A percentile compares a stretch with the other conserved stretches of the same genome.
Evolutionary conservation across 2,888 invertebrate genomes (phyloP).

Genomic region (Ophion costatus): DNA sequence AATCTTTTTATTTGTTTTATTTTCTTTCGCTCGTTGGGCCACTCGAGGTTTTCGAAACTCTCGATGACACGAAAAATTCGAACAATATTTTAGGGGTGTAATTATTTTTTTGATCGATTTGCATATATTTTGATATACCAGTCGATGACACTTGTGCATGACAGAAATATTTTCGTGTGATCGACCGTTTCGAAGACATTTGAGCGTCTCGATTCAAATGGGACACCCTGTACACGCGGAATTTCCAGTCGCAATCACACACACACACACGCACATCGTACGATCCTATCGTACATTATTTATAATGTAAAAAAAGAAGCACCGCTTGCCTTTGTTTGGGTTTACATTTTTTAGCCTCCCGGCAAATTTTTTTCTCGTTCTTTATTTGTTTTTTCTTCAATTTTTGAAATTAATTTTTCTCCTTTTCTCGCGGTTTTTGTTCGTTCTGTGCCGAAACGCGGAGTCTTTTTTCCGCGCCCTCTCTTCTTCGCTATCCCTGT

Average conservation of each 20-base stretch:
- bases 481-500: constrained; percentile 14
- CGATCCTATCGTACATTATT: constrained; percentile 76
- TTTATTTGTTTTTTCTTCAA: constrained; percentile 19
- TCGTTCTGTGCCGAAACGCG: not conserved
- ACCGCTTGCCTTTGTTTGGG: constrained; percentile 71
- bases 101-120: not conserved
- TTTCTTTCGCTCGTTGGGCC: constrained; percentile 11
- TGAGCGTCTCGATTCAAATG: not conserved
- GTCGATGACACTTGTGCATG: too few species aligned
- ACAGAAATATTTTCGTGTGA: not conserved
- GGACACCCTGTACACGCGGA: too few species aligned
- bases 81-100: not conserved
- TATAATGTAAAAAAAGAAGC: constrained; percentile 79
- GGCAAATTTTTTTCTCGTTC: constrained; percentile 14
- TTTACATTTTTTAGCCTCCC: constrained; percentile 33
- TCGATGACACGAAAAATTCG: not conserved
- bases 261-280: not conserved
- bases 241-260: constrained; percentile 12
- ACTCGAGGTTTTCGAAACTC: not conserved
- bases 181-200: not conserved
- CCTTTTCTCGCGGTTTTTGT: not conserved
- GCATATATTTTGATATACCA: too few species aligned
- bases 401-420: constrained; percentile 13
- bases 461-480: not conserved
- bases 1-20: not conserved